These are phyloP conservation scores for Synergus gifuensis DNA, from an alignment of 2,888 invertebrate genomes.

Conservation along the genomic window DNA sequence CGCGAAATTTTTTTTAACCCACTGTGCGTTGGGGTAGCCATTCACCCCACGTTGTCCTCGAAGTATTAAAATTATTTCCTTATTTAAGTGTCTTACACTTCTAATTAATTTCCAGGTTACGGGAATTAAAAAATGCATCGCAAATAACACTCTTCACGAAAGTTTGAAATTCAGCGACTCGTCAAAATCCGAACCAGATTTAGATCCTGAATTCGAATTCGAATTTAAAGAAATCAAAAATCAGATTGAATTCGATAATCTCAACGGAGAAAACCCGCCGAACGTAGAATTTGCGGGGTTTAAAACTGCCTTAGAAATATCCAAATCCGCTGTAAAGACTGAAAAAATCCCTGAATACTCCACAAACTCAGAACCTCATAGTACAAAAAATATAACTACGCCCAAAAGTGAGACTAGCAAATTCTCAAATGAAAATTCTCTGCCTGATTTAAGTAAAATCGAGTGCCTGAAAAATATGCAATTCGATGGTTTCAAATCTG, in stretches of 20 bases:
- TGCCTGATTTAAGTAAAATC: background rate
- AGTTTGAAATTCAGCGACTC: conserved; percentile 80
- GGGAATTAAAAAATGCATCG: conserved; percentile 81
- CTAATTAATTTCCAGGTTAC: conserved; percentile 80
- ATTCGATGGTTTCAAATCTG: conserved; percentile 19
- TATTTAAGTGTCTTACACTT: conserved; percentile 58
- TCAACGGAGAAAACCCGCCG: background rate
- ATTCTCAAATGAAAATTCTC: background rate
- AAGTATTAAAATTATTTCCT: conserved; percentile 33
- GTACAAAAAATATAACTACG: background rate
- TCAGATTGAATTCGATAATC: background rate
- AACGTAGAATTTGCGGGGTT: conserved; percentile 75
- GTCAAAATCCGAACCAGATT: conserved; percentile 71
- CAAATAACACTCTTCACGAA: conserved; percentile 79
- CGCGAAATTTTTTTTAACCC: too few relatives aligned
- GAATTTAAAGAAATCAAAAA: background rate
- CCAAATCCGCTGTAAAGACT: conserved; percentile 53
- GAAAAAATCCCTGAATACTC: background rate
- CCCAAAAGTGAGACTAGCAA: background rate
- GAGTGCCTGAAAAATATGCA: background rate
- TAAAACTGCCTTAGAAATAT: conserved; percentile 67
- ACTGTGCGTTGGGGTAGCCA: too few relatives aligned
- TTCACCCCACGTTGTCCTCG: too few relatives aligned
- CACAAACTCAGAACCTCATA: background rate
- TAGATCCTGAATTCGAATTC: background rate